Conservation (phyloP, 1,140 invertebrate genomes). For the Augochlora pura region DNA sequence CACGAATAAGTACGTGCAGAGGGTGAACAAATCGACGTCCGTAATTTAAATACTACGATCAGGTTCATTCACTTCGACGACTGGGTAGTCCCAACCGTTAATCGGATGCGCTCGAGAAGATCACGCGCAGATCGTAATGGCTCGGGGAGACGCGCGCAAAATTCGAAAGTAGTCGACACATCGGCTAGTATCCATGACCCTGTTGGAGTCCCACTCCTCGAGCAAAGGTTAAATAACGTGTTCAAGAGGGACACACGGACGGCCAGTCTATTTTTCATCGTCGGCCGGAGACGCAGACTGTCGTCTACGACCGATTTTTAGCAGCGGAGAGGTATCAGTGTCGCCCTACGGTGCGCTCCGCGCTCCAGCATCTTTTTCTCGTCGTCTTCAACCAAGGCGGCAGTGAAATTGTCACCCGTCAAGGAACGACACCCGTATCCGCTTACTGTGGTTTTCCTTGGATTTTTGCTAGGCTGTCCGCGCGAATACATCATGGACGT, state of each 20-base stretch:
- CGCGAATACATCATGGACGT: background rate
- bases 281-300: background rate
- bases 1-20: too few relatives aligned
- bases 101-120: background rate
- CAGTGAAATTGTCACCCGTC: slow-evolving; percentile 47
- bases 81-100: too few relatives aligned
- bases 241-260: background rate
- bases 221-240: slow-evolving; percentile 17
- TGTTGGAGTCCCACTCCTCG: background rate
- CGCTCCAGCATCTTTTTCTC: background rate
- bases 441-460: slow-evolving; percentile 70
- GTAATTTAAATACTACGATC: too few relatives aligned
- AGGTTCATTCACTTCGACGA: too few relatives aligned
- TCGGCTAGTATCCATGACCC: slow-evolving; percentile 7
- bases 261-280: background rate
- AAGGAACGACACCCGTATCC: slow-evolving; percentile 56
- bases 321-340: background rate
- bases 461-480: slow-evolving; percentile 32
- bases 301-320: background rate
- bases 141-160: background rate
- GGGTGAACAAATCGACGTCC: too few relatives aligned
- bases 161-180: slow-evolving; percentile 24
- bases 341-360: background rate
- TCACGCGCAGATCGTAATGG: background rate
- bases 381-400: background rate